Conservation (phyloP, 2,888 invertebrate genomes). For the Volucella bombylans region DNA sequence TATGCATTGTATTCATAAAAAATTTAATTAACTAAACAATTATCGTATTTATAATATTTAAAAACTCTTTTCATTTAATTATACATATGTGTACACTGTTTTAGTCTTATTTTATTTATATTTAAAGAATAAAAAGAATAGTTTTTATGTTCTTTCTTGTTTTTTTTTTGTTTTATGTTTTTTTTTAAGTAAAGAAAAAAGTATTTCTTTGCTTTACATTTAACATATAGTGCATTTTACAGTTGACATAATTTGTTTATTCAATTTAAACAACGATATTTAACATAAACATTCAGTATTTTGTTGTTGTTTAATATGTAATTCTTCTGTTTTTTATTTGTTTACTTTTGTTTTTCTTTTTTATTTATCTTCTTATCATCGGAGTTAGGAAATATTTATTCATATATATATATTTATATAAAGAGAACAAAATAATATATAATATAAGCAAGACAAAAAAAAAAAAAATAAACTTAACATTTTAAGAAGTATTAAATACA, state of each 20-base stretch:
- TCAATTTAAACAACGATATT: conserved; percentile 59
- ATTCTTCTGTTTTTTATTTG: conserved; percentile 1
- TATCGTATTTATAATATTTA: conserved; percentile 49
- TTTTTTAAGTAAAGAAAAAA: conserved; percentile 36
- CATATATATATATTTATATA: conserved; percentile 40
- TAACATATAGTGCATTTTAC: conserved; percentile 69
- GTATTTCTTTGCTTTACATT: conserved; percentile 64
- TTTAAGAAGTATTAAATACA: conserved; percentile 26
- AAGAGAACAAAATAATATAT: conserved; percentile 55
- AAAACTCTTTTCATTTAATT: conserved; percentile 15
- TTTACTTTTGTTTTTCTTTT: conserved; percentile 48
- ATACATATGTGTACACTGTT: conserved; percentile 57
- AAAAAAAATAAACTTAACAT: conserved; percentile 65
- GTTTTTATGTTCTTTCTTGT: too few species aligned
- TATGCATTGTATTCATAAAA: conserved; percentile 62
- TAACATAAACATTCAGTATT: conserved; percentile 65
- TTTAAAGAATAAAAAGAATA: conserved; percentile 45
- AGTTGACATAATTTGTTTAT: conserved; percentile 63
- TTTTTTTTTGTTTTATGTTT: background rate
- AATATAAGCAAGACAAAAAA: too few species aligned
- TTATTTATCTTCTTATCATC: conserved; percentile 50
- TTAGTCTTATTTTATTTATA: conserved; percentile 37
- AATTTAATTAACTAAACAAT: conserved; percentile 67
- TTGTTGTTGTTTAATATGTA: conserved; percentile 47
- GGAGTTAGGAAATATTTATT: conserved; percentile 66